A percentile compares a stretch with the other conserved stretches of the same genome.
Conservation (phyloP, 2,113 vertebrate species). For the Coracopsis vasa region DNA sequence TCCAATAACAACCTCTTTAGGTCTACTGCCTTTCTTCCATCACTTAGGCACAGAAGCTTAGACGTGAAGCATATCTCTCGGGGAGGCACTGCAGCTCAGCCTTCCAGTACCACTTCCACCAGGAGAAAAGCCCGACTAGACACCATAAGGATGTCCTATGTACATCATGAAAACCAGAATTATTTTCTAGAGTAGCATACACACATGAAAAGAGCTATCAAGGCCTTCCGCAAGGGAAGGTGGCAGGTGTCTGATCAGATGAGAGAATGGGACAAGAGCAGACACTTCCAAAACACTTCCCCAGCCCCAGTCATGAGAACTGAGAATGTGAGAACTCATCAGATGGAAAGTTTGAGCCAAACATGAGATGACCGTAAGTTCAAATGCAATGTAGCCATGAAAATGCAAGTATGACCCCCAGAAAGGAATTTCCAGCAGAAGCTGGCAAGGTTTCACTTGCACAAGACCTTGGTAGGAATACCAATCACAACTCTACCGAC, state of each 20-base stretch:
- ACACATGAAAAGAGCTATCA: neutral
- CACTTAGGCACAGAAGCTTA: neutral
- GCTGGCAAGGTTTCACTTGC: neutral
- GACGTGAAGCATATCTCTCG: neutral
- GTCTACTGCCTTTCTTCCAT: neutral
- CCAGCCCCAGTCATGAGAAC: neutral
- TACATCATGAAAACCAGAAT: neutral
- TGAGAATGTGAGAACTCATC: neutral
- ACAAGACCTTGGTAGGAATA: neutral
- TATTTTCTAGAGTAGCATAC: neutral
- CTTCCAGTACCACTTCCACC: neutral
- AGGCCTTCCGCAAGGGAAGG: neutral
- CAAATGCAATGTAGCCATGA: neutral
- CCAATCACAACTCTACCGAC: neutral
- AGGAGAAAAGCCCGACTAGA: neutral
- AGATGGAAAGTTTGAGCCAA: neutral
- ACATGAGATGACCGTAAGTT: fast-evolving
- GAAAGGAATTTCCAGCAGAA: slow-evolving; percentile 2
- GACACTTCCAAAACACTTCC: neutral
- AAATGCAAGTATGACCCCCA: neutral
- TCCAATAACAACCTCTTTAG: neutral
- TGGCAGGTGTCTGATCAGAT: neutral
- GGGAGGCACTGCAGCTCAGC: neutral
- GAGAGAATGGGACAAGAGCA: neutral
- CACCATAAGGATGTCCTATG: neutral